Base-by-base conservation (phyloP, 2,888 invertebrate genomes). In the Pammene aurita region DNA sequence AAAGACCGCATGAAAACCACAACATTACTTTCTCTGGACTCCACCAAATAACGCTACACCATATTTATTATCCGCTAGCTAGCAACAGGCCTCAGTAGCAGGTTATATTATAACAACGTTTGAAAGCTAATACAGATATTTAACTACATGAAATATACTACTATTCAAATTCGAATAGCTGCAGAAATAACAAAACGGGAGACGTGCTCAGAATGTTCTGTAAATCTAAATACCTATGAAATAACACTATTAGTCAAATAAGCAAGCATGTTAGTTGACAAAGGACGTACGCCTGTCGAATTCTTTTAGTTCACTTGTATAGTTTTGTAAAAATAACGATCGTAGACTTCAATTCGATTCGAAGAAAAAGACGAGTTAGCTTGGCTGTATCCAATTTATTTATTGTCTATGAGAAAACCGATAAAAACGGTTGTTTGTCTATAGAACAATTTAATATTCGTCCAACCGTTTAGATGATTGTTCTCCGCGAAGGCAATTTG, bases 1-100 rank as follows among this genome's bases (percentile, higher is more conserved):
- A n/a, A 84, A 74, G 77, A n/a, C 83, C 80, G 80, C 80, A 84
- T 83, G 84, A 87, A 86, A 85, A 80, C 84, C 84, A 80, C 84
- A 80, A 77, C 72, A 78, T 76, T 82, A 85, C 87, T 87, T 87
- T 87, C 87, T 83, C 85, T 80, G 73, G 71, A 62, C 70, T 70
- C 69, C 71, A 71, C 64, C 52, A 56, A 66, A 67, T 46, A 62
- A 26, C 26, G 26, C 50, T 35, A 62, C 50, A n/a, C 46, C 44
- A 11, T 46, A 34, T 54, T 55, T 57, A 58, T 66, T 69, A 38
- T 58, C 56, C n/a, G 66, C 44, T 26, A 62, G 66, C 44, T 26
- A 62, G 18, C 41, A 41, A n/a, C 57, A 56, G n/a, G 16, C 42
- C 42, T 44, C 26, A 44, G 34, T 44, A 9, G 44, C 58, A 57